Evolutionary conservation across 2,113 vertebrate species (phyloP), one percentile per base, ranked within the genome.

Genomic region (Alethe castanea): DNA sequence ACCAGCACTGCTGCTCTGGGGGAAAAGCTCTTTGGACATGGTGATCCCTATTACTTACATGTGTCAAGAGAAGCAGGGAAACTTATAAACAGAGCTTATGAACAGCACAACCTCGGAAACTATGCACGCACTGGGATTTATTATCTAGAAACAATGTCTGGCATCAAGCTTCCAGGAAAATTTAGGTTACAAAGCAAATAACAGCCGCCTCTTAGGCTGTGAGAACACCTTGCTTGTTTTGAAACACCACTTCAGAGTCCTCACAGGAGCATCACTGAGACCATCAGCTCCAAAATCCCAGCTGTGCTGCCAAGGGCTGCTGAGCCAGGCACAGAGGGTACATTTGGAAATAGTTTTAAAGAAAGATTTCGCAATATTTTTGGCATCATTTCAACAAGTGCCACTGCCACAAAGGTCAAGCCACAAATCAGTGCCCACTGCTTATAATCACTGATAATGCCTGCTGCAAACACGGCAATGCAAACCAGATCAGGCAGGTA

Each of bases 121-220:
- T 78, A 86, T 71, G 82, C 47, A 88, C 44, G 47, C 88, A 48
- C 64, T 31, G 52, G 77, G 85, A 94, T 94, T 95, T 92, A 80
- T 88, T 90, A 88, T 67, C 93, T 88, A 90, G 74, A 96, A 94
- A 93, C 85, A 86, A 86, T 12, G 64, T 62, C 71, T 92, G 60
- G 60, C 82, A 94, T 74, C 60, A 60, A 65, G 76, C 52, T 93
- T 73, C 81, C 86, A 86, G 72, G 67, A 96, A 94, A 96, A 93
- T 36, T 19, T 74, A 92, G 60, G 50, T 83, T 95, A 93, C 72
- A 88, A 70, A 93, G 85, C 44, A 71, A 96, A 89, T 3, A 91
- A 67, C 71, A 94, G 72, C 19, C 76, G 62, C 65, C 47, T 56
- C 74, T 50, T 48, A 88, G 62, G n/a, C 40, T 44, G 13, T 52